Base-by-base conservation (phyloP, 1,140 invertebrate genomes). In the Drusus annulatus region DNA sequence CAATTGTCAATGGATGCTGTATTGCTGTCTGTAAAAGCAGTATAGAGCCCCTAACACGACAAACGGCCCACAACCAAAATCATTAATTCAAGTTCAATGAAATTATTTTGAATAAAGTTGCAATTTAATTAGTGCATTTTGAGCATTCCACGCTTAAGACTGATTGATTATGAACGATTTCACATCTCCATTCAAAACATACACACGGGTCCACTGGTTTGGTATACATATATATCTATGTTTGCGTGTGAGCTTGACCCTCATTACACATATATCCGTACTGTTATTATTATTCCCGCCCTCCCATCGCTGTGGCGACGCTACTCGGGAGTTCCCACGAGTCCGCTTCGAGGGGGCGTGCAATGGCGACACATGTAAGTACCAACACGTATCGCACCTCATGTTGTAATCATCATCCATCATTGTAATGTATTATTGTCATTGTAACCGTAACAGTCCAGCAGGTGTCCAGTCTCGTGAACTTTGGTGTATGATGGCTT, bases 221-320 rank as follows among this genome's bases (percentile, higher is more conserved):
- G 65, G 28, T 69, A 69, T 51, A 69, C 23, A 23, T 73, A 52
- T 54, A 13, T n/a, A n/a, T n/a, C n/a, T n/a, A n/a, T 54, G n/a
- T 23, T 21, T 54, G 51, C 25, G 69, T 74, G n/a, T 74, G 69
- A 23, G 69, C 54, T 50, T 74, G 21, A 45, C 36, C 21, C 69
- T 25, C 50, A 45, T 56, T 74, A 74, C 69, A 74, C 69, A 56
- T 74, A n/a, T 74, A 25, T 74, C 69, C 69, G 69, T 74, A 45
- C 36, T 45, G 69, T 74, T 45, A 45, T 74, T 71, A 51, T 71
- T 51, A 45, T 45, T 45, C 68, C 69, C 51, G 50, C 50, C 50
- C 69, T 51, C 52, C 69, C 51, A 16, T 17, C 19, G 21, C 69
- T 13, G 69, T 25, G 50, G 17, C 69, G 17, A 13, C 69, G 23